Base-by-base conservation (phyloP, 2,888 invertebrate genomes). In the Leptopilina syphax region DNA sequence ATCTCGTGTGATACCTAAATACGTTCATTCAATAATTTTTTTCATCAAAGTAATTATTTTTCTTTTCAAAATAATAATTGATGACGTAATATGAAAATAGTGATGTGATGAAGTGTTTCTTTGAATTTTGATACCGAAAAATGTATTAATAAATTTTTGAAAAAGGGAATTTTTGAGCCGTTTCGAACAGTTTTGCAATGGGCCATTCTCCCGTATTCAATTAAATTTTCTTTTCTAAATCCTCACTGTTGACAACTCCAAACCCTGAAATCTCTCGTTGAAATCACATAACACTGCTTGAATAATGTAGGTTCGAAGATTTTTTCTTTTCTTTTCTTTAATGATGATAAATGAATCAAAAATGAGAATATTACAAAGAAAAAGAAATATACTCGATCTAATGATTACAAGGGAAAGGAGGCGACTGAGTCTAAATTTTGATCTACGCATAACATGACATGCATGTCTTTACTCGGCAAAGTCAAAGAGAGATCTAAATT, bases 1-100 rank as follows among this genome's bases (percentile, higher is more conserved):
- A 89, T 92, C 92, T 88, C 92, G 91, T 81, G 92, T 92, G 88
- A 92, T 91, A 88, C 92, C 92, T 92, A 90, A 87, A 90, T 90
- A 50, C 8, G 89, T 83, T 79, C 76, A 80, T 73, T 70, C n/a
- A 70, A 70, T 70, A 70, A 70, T 8, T 44, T 34, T 34, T 34
- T 50, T 73, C 54, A 73, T 73, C 34, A 73, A 67, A 70, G 54
- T 6, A 60, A 63, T 63, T 34, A 27, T 3, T 34, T 34, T 63
- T 24, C 18, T 63, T 63, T n/a, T 63, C 63, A 63, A 63, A 63
- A 24, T 18, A 7, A 13, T 54, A n/a, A 13, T 27, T 34, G 27
- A 73, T 57, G 57, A 57, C n/a, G 50, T 50, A 12, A 50, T 10
- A 57, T 57, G 47, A 65, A 80, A 78, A 76, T 34, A 34, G 34